Evolutionary conservation across 2,797 vertebrate species (phyloP).

Genomic region (Bradypus variegatus): DNA sequence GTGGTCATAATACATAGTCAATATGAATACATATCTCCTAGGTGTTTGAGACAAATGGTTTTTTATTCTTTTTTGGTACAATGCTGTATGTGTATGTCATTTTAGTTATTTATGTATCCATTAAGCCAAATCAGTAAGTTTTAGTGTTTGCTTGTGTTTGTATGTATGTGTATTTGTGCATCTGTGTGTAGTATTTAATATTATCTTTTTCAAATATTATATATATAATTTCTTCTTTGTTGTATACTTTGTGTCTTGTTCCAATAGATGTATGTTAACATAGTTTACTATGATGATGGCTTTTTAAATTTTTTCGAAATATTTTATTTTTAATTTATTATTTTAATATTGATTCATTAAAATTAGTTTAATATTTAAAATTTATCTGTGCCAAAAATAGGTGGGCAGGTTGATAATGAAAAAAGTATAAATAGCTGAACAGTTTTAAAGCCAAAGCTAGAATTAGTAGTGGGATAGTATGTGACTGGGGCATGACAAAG

Average conservation of each 20-base stretch:
- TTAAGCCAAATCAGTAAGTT: background rate
- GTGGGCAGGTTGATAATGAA: background rate
- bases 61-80: background rate
- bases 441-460: background rate
- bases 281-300: background rate
- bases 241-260: constrained; percentile 11
- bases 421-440: background rate
- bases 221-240: background rate
- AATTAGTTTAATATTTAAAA: no score
- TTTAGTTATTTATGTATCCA: constrained; percentile 3
- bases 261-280: background rate
- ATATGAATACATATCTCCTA: background rate
- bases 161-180: background rate
- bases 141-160: background rate
- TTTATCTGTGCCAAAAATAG: background rate
- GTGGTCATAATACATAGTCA: background rate
- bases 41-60: background rate
- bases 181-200: background rate
- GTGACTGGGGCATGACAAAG: background rate
- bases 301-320: background rate
- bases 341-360: no score
- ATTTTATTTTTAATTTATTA: background rate
- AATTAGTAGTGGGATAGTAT: background rate
- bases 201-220: background rate
- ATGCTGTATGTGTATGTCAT: background rate